phyloP scores from a whole-genome alignment of 2,888 invertebrate species.

The Clusia tigrina region DNA sequence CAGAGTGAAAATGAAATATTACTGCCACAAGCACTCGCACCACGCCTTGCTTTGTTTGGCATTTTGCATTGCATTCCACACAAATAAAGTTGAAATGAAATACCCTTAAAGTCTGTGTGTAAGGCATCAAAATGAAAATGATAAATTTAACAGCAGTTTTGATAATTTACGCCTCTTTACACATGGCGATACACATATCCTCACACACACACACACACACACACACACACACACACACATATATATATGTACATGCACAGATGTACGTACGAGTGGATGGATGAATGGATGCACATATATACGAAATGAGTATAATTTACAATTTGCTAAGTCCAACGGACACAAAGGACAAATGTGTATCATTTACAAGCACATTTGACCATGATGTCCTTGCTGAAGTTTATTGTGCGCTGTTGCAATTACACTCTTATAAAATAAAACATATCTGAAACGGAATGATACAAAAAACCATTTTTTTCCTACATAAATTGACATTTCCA shows the following conservation, averaged over 20 bases:
- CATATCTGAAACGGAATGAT: not conserved
- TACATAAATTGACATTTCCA: not conserved
- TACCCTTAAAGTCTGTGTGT: too few relatives aligned
- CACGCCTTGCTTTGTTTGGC: not conserved
- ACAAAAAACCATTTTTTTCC: not conserved
- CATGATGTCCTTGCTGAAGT: not conserved
- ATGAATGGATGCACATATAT: too few relatives aligned
- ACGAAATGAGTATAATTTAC: not conserved
- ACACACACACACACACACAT: not conserved
- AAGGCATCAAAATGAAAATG: not conserved
- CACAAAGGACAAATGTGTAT: not conserved
- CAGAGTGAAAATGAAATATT: too few relatives aligned
- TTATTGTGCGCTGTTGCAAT: not conserved
- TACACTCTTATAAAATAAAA: not conserved
- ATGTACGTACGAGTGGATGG: too few relatives aligned
- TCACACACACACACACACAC: not conserved
- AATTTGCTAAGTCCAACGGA: not conserved
- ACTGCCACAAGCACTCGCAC: too few relatives aligned
- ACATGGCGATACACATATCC: too few relatives aligned
- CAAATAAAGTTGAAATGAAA: too few relatives aligned
- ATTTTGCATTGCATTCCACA: not conserved
- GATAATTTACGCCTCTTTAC: not conserved
- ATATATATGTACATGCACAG: constrained; percentile 5
- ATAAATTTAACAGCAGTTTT: not conserved
- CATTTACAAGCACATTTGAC: not conserved